Conservation (phyloP, 2,888 invertebrate species). For the Phortica magna region DNA sequence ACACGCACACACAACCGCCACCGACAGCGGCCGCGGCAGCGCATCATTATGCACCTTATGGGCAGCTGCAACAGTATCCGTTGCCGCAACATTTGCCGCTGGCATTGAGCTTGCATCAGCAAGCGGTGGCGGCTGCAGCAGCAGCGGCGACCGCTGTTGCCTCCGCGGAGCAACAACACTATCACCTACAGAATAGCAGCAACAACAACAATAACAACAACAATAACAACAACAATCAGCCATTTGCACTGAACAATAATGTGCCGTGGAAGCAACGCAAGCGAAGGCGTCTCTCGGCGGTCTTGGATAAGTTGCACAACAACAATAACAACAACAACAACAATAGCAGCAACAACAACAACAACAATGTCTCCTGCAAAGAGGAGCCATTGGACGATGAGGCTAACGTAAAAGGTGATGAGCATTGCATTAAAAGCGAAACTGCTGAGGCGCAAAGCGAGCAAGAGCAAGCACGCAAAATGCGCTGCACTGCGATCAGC, state of each 20-base stretch:
- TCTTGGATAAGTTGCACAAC: slow-evolving; percentile 86
- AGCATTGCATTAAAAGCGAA: slow-evolving; percentile 59
- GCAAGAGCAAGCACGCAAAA: slow-evolving; percentile 26
- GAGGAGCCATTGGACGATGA: slow-evolving; percentile 62
- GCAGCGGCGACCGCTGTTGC: slow-evolving; percentile 63
- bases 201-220: slow-evolving; percentile 51
- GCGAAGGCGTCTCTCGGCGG: slow-evolving; percentile 87
- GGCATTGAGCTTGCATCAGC: slow-evolving; percentile 70
- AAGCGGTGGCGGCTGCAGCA: slow-evolving; percentile 69
- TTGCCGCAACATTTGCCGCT: slow-evolving; percentile 70
- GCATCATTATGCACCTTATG: slow-evolving; percentile 65
- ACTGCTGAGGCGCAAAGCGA: background rate
- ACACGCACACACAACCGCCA: slow-evolving; percentile 57
- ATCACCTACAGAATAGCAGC: slow-evolving; percentile 38
- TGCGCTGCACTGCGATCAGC: slow-evolving; percentile 35
- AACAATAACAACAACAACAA: slow-evolving; percentile 80
- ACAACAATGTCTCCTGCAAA: slow-evolving; percentile 59
- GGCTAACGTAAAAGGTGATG: slow-evolving; percentile 45
- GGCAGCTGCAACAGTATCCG: slow-evolving; percentile 61
- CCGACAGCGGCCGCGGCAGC: slow-evolving; percentile 46
- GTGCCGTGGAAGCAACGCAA: slow-evolving; percentile 85
- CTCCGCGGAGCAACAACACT: slow-evolving; percentile 72
- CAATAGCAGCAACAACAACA: slow-evolving; percentile 66
- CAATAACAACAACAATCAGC: slow-evolving; percentile 80
- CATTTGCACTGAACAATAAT: slow-evolving; percentile 82